Evolutionary conservation across 2,797 vertebrate species (phyloP), one percentile per base, ranked within the genome.

Genomic region (Pseudotriccus pelzelni): DNA sequence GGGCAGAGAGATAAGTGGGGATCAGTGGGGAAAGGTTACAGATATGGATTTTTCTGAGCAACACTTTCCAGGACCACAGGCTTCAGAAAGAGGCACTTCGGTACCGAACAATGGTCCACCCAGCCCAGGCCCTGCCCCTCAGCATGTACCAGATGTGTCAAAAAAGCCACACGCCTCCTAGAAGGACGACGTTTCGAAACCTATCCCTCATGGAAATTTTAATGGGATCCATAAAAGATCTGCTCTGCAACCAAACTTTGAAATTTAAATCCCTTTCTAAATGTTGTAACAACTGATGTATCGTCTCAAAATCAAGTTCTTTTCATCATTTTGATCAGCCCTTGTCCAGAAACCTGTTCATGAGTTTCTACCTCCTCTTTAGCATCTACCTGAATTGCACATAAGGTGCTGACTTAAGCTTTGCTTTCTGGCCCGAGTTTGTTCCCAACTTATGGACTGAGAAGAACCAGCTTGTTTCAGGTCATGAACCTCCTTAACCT

Each of bases 121-220:
- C 52, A 49, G 9, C 28, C 2, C 2, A 67, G 39, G 17, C 8
- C 17, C 36, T 53, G 36, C 32, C 37, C 68, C 23, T 73, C 17
- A 3, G 1, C 6, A 7, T 0, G 0, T 14, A 44, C 20, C 30
- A 41, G 18, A 25, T 9, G 2, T 7, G 6, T 55, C 55, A 27
- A 50, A 63, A 74, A 56, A 52, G 15, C 30, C 4, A 1, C 49
- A 13, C 2, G 0, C 7, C 64, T 85, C 23, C 59, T 52, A 60
- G 52, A 27, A 36, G 49, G 36, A 74, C 55, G 30, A 14, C 7
- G 15, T 62, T 50, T 39, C 25, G 49, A 58, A 80, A 56, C 36
- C 15, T 32, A 11, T 52, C 41, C 28, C 20, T 62, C 7, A 1
- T 13, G 18, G 81, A 78, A 32, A 28, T 74, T n/a, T 60, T 36